Base-by-base conservation (phyloP, 2,888 invertebrate genomes). In the Chloroclystis v-ata region DNA sequence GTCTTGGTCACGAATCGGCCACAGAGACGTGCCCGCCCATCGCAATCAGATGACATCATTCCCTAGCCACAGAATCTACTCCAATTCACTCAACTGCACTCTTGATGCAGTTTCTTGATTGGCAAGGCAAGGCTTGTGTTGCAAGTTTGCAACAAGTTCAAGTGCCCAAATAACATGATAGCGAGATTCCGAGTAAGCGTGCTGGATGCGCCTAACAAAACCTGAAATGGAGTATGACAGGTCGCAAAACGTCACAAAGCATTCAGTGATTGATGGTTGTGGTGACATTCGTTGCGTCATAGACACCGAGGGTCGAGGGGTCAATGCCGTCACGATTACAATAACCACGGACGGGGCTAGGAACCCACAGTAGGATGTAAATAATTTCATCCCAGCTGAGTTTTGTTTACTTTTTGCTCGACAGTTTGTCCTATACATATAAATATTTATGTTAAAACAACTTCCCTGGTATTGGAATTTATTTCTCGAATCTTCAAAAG, bases 11-110 rank as follows among this genome's bases (percentile, higher is more conserved):
- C 78, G 73, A 75, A 67, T 72, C 63, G 65, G 59, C 68, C 60
- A 59, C 65, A 61, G 66, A 61, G 72, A 68, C 75, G 72, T 71
- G 73, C 72, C 74, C 72, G 75, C 70, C 74, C 77, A 74, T 75
- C 69, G 77, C 76, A 73, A 80, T 73, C 72, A 66, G 72, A 76
- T 81, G 82, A 83, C 80, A 82, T 82, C 81, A 83, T 73, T 67
- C 66, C 56, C 52, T 60, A 55, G 56, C 56, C 54, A 61, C 60
- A 20, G 6, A 16, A 35, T 10, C 10, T 35, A 58, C 61, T 65
- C 59, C 61, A 64, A 66, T 67, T 63, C 63, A 57, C 58, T 59
- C 61, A 63, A 60, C 57, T 50, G 40, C 43, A 56, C 57, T 47
- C 53, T 60, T 57, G 54, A 57, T 66, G 63, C 62, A 62, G 61